phyloP scores from a whole-genome alignment of 1,140 invertebrate species.

The Sinella curviseta region DNA sequence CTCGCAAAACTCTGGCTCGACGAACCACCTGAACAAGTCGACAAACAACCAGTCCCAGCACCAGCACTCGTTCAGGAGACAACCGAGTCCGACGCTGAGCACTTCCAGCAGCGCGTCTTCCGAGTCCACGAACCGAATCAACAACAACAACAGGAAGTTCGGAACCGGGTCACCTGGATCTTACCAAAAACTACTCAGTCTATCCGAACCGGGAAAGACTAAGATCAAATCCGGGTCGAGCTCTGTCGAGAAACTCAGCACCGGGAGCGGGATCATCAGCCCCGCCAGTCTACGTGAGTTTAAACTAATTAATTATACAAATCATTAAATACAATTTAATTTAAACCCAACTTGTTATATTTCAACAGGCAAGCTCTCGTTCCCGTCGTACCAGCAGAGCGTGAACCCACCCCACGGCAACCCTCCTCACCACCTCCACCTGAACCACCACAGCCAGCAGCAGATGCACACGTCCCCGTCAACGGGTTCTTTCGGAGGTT shows the following conservation, averaged over 20 bases:
- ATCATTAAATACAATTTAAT: not conserved
- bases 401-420: too few relatives aligned
- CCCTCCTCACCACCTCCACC: not conserved
- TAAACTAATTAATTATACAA: not conserved
- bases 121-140: conserved; percentile 19
- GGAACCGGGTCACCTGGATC: conserved; percentile 30
- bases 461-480: not conserved
- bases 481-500: not conserved
- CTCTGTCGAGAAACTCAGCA: not conserved
- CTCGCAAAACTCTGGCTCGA: not conserved
- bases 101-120: conserved; percentile 28
- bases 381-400: not conserved
- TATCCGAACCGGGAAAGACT: conserved; percentile 31
- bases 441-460: not conserved
- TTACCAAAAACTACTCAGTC: conserved; percentile 26
- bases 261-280: not conserved
- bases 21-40: conserved; percentile 5
- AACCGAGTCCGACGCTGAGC: conserved; percentile 11
- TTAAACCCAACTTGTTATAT: too few relatives aligned
- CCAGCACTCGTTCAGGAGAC: not conserved
- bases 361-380: conserved; percentile 8
- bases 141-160: conserved; percentile 36
- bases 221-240: conserved; percentile 26
- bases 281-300: not conserved
- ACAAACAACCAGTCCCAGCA: not conserved